phyloP scores from a whole-genome alignment of 2,888 invertebrate genomes.

The Synanthedon andrenaeformis region DNA sequence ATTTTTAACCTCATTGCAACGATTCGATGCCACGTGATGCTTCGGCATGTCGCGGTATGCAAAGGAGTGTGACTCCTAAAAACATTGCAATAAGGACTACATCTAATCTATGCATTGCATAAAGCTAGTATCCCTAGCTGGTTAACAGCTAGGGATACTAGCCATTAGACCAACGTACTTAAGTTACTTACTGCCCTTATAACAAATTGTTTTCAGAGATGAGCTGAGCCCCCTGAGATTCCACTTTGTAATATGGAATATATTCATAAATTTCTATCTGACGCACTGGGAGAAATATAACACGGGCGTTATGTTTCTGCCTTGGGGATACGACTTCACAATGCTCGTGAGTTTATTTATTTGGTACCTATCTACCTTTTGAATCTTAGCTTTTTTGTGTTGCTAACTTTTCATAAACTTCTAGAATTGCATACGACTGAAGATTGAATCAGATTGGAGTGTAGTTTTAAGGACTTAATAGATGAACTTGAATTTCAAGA shows the following conservation, averaged over 20 bases:
- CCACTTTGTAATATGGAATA: conserved; percentile 91
- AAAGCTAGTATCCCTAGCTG: no score
- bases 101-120: no score
- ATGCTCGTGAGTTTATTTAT: conserved; percentile 81
- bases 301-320: conserved; percentile 93
- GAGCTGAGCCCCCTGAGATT: conserved; percentile 84
- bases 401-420: neutral
- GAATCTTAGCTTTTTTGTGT: neutral
- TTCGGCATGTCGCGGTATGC: no score
- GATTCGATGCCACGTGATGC: no score
- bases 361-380: neutral
- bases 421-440: neutral
- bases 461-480: no score
- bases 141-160: no score
- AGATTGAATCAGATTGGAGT: neutral
- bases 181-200: no score
- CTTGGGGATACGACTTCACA: conserved; percentile 99
- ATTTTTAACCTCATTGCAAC: no score
- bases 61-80: no score
- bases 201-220: conserved; percentile 52
- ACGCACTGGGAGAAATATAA: conserved; percentile 99
- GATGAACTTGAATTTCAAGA: no score
- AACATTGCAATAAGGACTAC: no score
- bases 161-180: no score
- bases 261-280: conserved; percentile 93